Evolutionary conservation across 2,797 vertebrate genomes (phyloP), one percentile per base, ranked within the genome.

Genomic region (Coccyzus lansbergi): DNA sequence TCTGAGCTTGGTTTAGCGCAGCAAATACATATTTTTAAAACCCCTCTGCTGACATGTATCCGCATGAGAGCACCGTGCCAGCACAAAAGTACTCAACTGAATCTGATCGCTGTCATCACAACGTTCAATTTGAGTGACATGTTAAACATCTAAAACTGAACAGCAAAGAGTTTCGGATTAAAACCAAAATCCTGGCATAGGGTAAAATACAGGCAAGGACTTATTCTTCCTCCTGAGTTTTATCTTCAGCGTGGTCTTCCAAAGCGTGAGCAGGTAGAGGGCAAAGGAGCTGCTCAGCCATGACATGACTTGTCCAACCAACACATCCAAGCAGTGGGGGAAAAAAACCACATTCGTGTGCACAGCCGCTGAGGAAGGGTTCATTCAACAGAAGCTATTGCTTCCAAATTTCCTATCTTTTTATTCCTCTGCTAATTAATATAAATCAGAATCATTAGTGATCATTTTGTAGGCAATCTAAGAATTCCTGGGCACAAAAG

Each of bases 61-160:
- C 0, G 7, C 94, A 72, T 0, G 9, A 48, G 88, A 94, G 80
- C 93, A 58, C 38, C 3, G 24, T 56, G 86, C 86, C 92, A 92
- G 82, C 77, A 90, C 79, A 72, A 36, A 92, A 59, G 90, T 75
- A 91, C 72, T 94, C 29, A 0, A 92, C 62, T 85, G 69, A 92
- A 92, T 93, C 79, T 90, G 92, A 96, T 81, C 5, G 26, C 85
- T 94, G 91, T 92, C 92, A 93, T 83, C 91, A 71, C 76, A 83
- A 19, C 1, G 21, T 68, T 94, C 93, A 90, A 78, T 58, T 68
- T 77, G 82, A 94, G 59, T 92, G 93, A 95, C 88, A 94, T 3
- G 7, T 91, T 91, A 87, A 95, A 87, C 86, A 83, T 88, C 84
- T 86, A 26, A 40, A 90, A 81, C 48, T 49, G 42, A 94, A 74